Conservation (phyloP, 2,888 invertebrate genomes). For the Caenorhabditis sp. region DNA sequence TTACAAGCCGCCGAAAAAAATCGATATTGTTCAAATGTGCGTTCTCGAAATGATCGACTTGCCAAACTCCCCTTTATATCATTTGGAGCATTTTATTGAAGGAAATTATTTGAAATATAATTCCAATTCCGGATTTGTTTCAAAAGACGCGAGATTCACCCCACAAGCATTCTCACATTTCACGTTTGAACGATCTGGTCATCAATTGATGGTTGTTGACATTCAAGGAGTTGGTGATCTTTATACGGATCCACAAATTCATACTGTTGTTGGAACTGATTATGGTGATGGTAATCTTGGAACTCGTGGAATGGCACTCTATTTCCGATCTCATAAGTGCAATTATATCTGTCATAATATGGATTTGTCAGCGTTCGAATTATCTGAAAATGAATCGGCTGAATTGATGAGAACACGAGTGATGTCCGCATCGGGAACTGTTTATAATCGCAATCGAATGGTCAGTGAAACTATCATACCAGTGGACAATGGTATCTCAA, state of each 20-base stretch:
- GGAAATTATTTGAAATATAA: conserved; percentile 76
- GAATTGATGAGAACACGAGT: conserved; percentile 38
- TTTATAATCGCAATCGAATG: conserved; percentile 4
- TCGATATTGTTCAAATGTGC: conserved; percentile 76
- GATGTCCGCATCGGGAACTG: conserved; percentile 7
- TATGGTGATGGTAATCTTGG: conserved; percentile 76
- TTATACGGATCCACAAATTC: conserved; percentile 76
- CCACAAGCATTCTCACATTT: conserved; percentile 76
- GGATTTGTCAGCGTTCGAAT: conserved; percentile 74
- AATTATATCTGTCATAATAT: conserved; percentile 75
- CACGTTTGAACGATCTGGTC: conserved; percentile 76
- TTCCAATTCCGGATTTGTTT: conserved; percentile 76
- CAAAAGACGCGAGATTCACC: conserved; percentile 73
- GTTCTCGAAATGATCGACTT: conserved; percentile 74
- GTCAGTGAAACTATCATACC: neutral
- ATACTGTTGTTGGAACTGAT: conserved; percentile 73
- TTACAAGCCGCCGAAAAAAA: conserved; percentile 76
- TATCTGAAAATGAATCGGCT: conserved; percentile 65
- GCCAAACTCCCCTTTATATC: conserved; percentile 72
- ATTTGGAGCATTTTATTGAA: conserved; percentile 76
- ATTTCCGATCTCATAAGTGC: conserved; percentile 76
- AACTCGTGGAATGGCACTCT: conserved; percentile 75
- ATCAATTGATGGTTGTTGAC: conserved; percentile 76
- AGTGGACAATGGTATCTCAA: conserved; percentile 8
- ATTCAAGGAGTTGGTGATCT: conserved; percentile 76